Evolutionary conservation across 2,888 invertebrate genomes (phyloP).

Genomic region (Scaptomyza flava): DNA sequence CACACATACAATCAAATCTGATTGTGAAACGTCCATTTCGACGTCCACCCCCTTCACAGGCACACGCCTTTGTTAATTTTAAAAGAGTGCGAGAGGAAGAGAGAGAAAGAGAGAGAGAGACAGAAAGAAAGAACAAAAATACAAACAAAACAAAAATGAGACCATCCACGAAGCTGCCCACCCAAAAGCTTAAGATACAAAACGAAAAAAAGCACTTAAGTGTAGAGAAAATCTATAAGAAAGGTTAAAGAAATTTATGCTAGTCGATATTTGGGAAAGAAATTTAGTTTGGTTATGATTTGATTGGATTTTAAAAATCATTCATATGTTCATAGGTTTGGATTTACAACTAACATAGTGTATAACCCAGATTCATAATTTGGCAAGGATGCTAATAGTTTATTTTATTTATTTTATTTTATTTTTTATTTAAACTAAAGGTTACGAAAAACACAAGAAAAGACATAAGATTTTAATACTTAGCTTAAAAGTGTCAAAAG

Average conservation of each 20-base stretch:
- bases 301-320: neutral
- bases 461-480: too few species aligned
- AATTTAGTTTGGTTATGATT: neutral
- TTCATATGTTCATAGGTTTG: too few species aligned
- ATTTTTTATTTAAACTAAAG: too few species aligned
- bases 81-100: neutral
- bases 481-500: too few species aligned
- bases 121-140: neutral
- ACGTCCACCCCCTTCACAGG: constrained; percentile 56
- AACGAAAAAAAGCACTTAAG: constrained; percentile 1
- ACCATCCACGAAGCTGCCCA: constrained; percentile 7
- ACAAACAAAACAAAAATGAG: constrained; percentile 21
- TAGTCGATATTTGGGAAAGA: neutral
- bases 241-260: constrained; percentile 5
- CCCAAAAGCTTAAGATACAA: constrained; percentile 22
- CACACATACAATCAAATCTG: constrained; percentile 10
- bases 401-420: too few species aligned
- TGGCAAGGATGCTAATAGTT: too few species aligned
- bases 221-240: constrained; percentile 16
- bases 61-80: constrained; percentile 11
- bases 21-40: constrained; percentile 22
- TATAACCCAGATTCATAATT: too few species aligned
- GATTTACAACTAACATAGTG: too few species aligned
- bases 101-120: constrained; percentile 11
- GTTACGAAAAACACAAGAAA: too few species aligned